Conservation (phyloP, 2,797 vertebrate genomes). For the Streptopelia turtur region DNA sequence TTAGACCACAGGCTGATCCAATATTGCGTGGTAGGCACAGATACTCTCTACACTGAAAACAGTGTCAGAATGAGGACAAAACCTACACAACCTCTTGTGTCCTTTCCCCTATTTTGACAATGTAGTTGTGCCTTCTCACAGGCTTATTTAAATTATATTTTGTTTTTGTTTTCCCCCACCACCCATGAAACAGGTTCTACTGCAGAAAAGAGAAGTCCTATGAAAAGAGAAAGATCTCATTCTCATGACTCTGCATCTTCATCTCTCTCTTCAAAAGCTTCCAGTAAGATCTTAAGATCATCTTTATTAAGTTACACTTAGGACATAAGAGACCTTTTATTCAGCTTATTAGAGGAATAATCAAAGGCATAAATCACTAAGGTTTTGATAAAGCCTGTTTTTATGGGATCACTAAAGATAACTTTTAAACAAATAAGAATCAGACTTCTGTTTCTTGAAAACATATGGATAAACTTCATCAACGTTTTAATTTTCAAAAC, state of each 20-base stretch:
- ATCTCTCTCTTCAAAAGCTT: conserved; percentile 78
- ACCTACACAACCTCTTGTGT: neutral
- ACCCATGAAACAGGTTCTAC: conserved; percentile 65
- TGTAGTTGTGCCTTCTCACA: neutral
- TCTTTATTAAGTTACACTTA: neutral
- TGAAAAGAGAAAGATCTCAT: conserved; percentile 76
- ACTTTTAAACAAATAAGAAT: neutral
- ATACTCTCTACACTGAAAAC: neutral
- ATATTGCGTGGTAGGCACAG: neutral
- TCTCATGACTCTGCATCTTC: conserved; percentile 79
- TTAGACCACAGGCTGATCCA: neutral
- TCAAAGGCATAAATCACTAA: neutral
- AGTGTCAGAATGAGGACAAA: neutral
- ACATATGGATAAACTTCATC: neutral
- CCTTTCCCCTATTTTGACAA: neutral
- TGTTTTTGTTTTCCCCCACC: neutral
- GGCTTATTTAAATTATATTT: neutral
- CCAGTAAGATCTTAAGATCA: conserved; percentile 71
- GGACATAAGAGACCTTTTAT: neutral
- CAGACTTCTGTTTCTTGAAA: neutral
- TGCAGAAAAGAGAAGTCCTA: conserved; percentile 75
- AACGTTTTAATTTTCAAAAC: neutral
- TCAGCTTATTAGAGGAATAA: neutral
- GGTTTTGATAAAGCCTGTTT: neutral
- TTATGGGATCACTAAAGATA: neutral